A percentile compares a stretch with the other conserved stretches of the same genome.
These are phyloP conservation scores for Thaumatotibia leucotreta DNA, from an alignment of 1,140 invertebrate species.

Conservation along the genomic window DNA sequence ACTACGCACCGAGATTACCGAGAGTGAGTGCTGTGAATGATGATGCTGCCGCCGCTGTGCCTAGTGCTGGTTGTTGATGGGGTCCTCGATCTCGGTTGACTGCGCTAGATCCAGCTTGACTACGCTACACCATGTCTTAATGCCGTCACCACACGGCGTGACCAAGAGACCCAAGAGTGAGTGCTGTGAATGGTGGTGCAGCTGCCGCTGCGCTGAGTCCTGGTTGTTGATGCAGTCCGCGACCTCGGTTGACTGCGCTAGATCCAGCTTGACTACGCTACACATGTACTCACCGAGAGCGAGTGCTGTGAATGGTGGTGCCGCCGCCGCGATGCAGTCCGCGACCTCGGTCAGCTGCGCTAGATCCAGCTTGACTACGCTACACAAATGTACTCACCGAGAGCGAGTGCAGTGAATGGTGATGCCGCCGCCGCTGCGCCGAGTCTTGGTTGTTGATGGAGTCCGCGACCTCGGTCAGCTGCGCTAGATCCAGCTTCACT, in stretches of 20 bases:
- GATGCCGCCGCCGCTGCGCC: too few relatives aligned
- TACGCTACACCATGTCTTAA: constrained; percentile 26
- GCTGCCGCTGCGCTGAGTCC: constrained; percentile 59
- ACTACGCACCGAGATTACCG: too few relatives aligned
- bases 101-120: not conserved
- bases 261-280: constrained; percentile 62
- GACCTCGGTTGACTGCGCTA: constrained; percentile 53
- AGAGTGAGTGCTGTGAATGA: too few relatives aligned
- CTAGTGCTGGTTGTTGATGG: constrained; percentile 31
- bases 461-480: too few relatives aligned
- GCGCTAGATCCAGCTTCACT: too few relatives aligned
- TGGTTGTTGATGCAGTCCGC: constrained; percentile 72
- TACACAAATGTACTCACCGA: constrained; percentile 34
- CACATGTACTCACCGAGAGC: too few relatives aligned
- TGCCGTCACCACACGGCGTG: too few relatives aligned
- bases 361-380: not conserved
- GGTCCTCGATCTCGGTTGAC: constrained; percentile 22
- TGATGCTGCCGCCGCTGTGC: too few relatives aligned
- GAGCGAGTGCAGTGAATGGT: too few relatives aligned
- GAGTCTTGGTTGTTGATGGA: constrained; percentile 36
- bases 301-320: too few relatives aligned
- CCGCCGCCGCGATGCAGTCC: too few relatives aligned
- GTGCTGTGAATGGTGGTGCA: constrained; percentile 51
- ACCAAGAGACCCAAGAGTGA: constrained; percentile 52
- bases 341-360: constrained; percentile 14